Percentiles rank a stretch among this genome's conserved stretches.
phyloP scores from a whole-genome alignment of 2,113 vertebrate genomes.

The Protobothrops mucrosquamatus region DNA sequence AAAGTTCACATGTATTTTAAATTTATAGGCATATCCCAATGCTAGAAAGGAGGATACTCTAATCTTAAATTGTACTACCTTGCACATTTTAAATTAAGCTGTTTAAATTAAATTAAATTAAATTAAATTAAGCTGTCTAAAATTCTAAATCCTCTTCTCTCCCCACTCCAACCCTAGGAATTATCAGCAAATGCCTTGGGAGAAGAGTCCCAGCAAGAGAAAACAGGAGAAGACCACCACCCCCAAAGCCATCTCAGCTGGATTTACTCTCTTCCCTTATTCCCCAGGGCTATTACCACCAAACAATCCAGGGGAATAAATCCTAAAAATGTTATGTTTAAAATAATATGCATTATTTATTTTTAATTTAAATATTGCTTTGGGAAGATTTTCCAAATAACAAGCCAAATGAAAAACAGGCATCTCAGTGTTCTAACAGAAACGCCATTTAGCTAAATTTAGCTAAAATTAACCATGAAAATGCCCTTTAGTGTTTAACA shows the following conservation, averaged over 20 bases:
- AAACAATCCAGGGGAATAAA: not conserved
- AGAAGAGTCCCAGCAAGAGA: not conserved
- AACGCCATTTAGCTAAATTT: not conserved
- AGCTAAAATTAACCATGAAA: constrained; percentile 3
- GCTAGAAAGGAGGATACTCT: not conserved
- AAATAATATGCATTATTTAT: not conserved
- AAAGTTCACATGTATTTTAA: not conserved
- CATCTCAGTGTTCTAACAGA: constrained; percentile 6
- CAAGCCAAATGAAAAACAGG: not conserved
- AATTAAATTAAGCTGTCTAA: not conserved
- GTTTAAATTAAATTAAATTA: not conserved
- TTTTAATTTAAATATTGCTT: not conserved
- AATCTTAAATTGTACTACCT: not conserved
- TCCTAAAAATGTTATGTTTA: not conserved
- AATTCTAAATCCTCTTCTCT: not conserved
- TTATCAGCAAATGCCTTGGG: not conserved
- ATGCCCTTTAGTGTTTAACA: not conserved
- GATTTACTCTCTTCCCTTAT: not conserved
- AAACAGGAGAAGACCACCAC: not conserved
- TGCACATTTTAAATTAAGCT: not conserved
- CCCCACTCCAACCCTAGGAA: not conserved
- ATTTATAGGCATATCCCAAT: not conserved
- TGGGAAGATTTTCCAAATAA: not conserved
- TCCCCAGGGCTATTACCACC: not conserved
- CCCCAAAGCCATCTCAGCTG: not conserved